A percentile compares a stretch with the other conserved stretches of the same genome.
Conservation (phyloP, 2,797 vertebrate genomes). For the Halcyon badia region DNA sequence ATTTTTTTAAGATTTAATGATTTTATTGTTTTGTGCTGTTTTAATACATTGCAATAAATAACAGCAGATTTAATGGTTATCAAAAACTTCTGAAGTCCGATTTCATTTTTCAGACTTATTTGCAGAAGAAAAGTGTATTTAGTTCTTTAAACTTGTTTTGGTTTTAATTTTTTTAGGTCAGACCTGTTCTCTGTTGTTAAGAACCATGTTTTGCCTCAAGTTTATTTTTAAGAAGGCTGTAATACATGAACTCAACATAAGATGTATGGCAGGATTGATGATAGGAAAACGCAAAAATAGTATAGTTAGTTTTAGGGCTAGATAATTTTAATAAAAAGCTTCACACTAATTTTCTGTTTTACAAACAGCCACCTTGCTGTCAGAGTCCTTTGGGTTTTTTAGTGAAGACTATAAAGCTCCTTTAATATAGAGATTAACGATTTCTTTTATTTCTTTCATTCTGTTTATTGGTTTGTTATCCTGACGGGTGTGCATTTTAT, state of each 20-base stretch:
- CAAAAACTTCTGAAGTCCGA: background rate
- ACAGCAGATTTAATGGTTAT: background rate
- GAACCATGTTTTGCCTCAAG: background rate
- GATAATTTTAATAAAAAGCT: background rate
- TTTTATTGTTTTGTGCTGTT: background rate
- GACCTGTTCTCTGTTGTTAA: background rate
- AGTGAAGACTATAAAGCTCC: background rate
- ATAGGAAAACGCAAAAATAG: background rate
- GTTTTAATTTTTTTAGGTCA: background rate
- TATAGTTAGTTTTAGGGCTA: background rate
- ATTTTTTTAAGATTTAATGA: background rate
- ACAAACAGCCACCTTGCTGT: background rate
- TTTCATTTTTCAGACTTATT: background rate
- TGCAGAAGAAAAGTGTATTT: background rate
- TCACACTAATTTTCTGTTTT: background rate
- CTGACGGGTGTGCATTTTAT: constrained; percentile 61
- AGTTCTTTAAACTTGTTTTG: background rate
- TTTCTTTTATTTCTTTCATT: background rate
- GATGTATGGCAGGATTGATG: background rate
- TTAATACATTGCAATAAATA: background rate
- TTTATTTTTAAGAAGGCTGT: background rate
- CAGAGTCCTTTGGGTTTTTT: background rate
- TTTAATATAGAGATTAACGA: constrained; percentile 13
- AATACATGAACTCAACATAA: background rate
- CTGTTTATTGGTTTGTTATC: constrained; percentile 17